Evolutionary conservation across 2,888 invertebrate genomes (phyloP).

Genomic region (Drosophila picticornis): DNA sequence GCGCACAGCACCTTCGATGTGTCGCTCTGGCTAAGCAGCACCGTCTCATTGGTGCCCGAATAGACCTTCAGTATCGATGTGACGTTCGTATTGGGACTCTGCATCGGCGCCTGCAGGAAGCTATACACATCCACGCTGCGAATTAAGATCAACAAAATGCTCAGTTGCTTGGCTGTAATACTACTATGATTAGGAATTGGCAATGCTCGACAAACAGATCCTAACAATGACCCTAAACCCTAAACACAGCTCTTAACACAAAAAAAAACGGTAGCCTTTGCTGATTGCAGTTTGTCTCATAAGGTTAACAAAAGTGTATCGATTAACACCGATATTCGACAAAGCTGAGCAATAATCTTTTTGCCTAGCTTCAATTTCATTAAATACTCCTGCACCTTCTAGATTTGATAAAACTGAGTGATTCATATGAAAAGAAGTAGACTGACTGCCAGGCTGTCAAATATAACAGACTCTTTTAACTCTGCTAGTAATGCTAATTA

Average conservation of each 20-base stretch:
- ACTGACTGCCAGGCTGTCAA: too few species aligned
- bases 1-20: slow-evolving; percentile 96
- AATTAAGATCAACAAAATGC: background rate
- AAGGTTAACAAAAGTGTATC: background rate
- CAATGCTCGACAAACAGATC: background rate
- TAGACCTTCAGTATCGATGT: slow-evolving; percentile 85
- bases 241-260: background rate
- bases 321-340: background rate
- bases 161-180: slow-evolving; percentile 5
- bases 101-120: slow-evolving; percentile 90
- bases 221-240: background rate
- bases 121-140: slow-evolving; percentile 93
- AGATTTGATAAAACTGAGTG: background rate
- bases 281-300: background rate
- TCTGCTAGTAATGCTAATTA: too few species aligned
- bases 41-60: slow-evolving; percentile 85
- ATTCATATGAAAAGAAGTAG: background rate
- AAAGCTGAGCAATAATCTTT: background rate
- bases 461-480: too few species aligned
- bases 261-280: background rate
- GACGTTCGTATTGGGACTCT: slow-evolving; percentile 87
- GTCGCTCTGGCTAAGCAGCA: slow-evolving; percentile 90
- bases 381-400: background rate
- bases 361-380: background rate
- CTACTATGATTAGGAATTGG: background rate